phyloP scores from a whole-genome alignment of 2,888 invertebrate genomes.

The Acanthacorydalis orientalis region DNA sequence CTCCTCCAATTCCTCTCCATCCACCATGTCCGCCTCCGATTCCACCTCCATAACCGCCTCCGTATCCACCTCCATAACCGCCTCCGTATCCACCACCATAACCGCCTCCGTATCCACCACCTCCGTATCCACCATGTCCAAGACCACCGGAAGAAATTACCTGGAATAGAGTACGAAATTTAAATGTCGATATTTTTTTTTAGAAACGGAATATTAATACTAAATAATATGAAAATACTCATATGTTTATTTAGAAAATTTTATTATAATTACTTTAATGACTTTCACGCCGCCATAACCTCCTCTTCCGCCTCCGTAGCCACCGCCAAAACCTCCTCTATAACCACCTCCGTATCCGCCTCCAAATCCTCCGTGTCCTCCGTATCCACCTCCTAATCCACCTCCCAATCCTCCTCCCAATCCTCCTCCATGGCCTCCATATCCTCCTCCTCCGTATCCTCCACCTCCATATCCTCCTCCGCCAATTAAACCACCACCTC shows the following conservation, averaged over 20 bases:
- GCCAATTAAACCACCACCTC: neutral
- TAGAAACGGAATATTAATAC: too few species aligned
- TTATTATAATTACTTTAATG: too few species aligned
- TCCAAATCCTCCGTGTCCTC: neutral
- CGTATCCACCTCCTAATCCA: neutral
- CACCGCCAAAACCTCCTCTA: neutral
- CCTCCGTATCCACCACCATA: constrained; percentile 1
- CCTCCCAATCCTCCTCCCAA: neutral
- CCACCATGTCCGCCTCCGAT: neutral
- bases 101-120: neutral
- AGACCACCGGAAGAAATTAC: neutral
- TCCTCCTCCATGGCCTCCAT: neutral
- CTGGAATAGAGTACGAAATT: too few species aligned
- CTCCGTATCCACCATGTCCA: neutral
- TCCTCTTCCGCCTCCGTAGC: neutral
- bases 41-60: neutral
- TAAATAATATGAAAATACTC: too few species aligned
- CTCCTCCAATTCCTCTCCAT: neutral
- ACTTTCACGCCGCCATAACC: neutral
- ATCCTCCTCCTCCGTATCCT: neutral
- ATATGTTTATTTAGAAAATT: too few species aligned
- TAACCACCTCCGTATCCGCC: neutral
- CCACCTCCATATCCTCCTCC: neutral
- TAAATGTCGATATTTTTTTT: too few species aligned
- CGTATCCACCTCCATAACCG: neutral